Conservation (phyloP, 2,113 vertebrate genomes). For the Plectropomus leopardus region DNA sequence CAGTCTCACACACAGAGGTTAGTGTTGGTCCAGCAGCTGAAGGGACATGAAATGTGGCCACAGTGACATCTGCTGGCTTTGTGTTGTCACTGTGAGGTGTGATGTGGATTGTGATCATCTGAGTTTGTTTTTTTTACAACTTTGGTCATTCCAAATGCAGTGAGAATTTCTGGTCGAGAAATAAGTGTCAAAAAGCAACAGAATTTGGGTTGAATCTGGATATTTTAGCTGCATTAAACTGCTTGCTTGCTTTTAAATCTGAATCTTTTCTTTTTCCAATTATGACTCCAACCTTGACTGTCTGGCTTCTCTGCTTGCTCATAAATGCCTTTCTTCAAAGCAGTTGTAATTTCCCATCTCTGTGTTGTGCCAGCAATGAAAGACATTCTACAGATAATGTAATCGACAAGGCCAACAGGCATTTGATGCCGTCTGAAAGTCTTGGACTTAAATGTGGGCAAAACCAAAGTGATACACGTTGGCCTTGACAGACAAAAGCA, state of each 20-base stretch:
- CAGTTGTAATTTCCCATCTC: constrained; percentile 15
- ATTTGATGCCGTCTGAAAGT: not conserved
- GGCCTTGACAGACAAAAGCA: constrained; percentile 78
- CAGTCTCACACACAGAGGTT: constrained; percentile 23
- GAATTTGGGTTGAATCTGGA: not conserved
- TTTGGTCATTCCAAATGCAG: not conserved
- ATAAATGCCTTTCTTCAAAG: not conserved
- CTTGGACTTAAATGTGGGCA: constrained; percentile 20
- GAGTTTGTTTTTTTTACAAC: not conserved
- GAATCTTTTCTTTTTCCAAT: not conserved
- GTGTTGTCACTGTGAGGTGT: not conserved
- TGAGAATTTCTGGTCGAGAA: not conserved
- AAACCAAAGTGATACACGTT: constrained; percentile 19
- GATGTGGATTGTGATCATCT: not conserved
- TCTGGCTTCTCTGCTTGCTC: constrained; percentile 2
- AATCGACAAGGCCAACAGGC: constrained; percentile 37
- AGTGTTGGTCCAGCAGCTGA: not conserved
- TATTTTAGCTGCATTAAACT: not conserved
- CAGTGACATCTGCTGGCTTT: constrained; percentile 86
- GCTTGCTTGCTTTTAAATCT: constrained; percentile 4
- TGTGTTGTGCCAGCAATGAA: constrained; percentile 33
- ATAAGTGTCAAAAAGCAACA: not conserved
- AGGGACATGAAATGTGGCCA: constrained; percentile 57
- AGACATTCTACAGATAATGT: constrained; percentile 23
- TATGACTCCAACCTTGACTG: constrained; percentile 8